These are phyloP conservation scores for Boulengeromyrus knoepffleri DNA, from an alignment of 2,113 vertebrate species.

Conservation along the genomic window DNA sequence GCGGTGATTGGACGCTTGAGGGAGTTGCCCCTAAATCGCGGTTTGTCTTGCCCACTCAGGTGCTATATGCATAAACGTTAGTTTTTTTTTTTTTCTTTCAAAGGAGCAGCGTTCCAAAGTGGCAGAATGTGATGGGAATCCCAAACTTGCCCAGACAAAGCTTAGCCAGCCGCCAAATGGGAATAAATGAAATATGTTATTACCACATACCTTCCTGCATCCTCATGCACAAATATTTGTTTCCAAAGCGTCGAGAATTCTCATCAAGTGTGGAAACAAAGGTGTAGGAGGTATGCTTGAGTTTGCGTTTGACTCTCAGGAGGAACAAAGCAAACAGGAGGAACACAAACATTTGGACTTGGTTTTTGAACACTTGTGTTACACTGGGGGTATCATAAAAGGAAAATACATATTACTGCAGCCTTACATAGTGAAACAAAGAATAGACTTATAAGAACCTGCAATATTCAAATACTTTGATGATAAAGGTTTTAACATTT, in stretches of 20 bases:
- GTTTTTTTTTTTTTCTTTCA: not conserved
- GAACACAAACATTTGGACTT: not conserved
- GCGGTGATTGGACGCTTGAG: too few relatives aligned
- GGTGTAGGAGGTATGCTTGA: not conserved
- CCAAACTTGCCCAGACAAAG: conserved; percentile 28
- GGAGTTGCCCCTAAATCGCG: too few relatives aligned
- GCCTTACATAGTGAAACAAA: not conserved
- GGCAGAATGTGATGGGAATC: conserved; percentile 31
- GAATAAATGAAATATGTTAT: conserved; percentile 18
- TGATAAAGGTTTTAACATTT: too few relatives aligned
- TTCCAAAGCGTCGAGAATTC: conserved; percentile 17
- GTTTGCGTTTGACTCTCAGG: not conserved
- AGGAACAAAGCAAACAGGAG: not conserved
- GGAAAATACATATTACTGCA: not conserved
- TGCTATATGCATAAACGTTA: too few relatives aligned
- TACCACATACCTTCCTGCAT: not conserved
- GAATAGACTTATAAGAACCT: not conserved
- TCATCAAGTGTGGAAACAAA: conserved; percentile 1
- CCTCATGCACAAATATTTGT: conserved; percentile 38
- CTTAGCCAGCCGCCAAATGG: conserved; percentile 14
- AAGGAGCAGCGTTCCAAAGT: conserved; percentile 28
- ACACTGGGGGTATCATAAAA: not conserved
- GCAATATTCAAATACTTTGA: too few relatives aligned
- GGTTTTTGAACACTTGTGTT: not conserved
- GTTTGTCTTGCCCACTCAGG: too few relatives aligned